Conservation (phyloP, 2,113 vertebrate genomes). For the Strix aluco region DNA sequence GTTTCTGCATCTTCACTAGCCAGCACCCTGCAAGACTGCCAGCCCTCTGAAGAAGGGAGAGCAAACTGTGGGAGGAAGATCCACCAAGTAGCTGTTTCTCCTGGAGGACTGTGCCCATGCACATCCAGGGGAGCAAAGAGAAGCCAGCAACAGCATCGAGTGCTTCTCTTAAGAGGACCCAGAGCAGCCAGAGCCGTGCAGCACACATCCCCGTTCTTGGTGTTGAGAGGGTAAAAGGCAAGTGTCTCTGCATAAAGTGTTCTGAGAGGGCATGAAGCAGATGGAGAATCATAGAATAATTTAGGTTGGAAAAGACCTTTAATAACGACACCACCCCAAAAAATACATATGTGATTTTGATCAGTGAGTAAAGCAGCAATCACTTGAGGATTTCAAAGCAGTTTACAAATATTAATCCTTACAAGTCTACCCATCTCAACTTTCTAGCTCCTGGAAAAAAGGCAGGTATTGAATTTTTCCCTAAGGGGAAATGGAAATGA, state of each 20-base stretch:
- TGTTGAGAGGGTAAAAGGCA: background rate
- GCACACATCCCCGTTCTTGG: fast-evolving
- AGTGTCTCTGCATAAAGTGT: background rate
- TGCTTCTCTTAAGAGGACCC: background rate
- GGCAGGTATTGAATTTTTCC: background rate
- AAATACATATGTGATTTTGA: background rate
- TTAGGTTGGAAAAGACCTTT: no score
- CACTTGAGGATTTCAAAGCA: background rate
- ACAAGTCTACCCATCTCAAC: background rate
- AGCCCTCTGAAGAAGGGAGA: background rate
- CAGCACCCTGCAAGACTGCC: background rate
- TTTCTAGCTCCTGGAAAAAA: background rate
- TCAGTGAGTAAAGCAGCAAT: background rate
- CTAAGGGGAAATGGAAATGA: background rate
- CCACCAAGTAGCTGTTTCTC: background rate
- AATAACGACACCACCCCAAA: background rate
- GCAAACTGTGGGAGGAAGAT: background rate
- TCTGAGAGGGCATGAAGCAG: background rate
- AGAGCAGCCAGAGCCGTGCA: background rate
- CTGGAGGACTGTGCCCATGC: background rate
- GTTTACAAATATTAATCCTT: background rate
- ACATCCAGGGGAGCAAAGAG: background rate
- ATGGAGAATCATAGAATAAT: background rate
- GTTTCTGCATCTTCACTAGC: background rate
- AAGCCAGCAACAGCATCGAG: background rate